phyloP scores from a whole-genome alignment of 2,113 vertebrate genomes.

The Scomber colias region DNA sequence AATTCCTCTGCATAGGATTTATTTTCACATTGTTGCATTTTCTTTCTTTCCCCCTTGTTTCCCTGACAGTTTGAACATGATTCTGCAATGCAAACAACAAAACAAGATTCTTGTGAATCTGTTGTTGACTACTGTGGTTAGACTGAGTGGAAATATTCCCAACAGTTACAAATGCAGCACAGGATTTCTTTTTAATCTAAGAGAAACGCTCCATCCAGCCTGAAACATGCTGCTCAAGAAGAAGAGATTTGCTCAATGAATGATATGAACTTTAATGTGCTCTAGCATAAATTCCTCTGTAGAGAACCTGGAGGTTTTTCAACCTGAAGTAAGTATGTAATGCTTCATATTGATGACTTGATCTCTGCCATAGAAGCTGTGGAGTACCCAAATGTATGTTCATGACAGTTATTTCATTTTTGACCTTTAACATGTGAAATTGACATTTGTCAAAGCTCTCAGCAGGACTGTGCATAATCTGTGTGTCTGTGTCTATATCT shows the following conservation, averaged over 20 bases:
- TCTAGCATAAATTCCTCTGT: slow-evolving; percentile 21
- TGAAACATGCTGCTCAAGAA: slow-evolving; percentile 3
- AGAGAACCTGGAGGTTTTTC: slow-evolving; percentile 36
- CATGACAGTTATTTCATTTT: slow-evolving; percentile 49
- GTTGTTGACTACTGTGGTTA: background rate
- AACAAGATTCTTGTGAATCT: background rate
- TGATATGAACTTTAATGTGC: slow-evolving; percentile 25
- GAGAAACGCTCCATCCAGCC: slow-evolving; percentile 2
- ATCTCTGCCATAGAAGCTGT: background rate
- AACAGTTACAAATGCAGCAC: background rate
- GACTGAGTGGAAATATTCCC: too few relatives aligned
- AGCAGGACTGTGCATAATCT: slow-evolving; percentile 68
- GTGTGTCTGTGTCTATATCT: slow-evolving; percentile 31
- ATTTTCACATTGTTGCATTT: background rate
- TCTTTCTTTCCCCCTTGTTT: background rate
- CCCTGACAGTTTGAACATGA: background rate
- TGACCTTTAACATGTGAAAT: slow-evolving; percentile 77
- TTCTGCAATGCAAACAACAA: background rate
- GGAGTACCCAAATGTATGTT: slow-evolving; percentile 43
- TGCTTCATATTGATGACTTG: slow-evolving; percentile 35
- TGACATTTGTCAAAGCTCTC: slow-evolving; percentile 63
- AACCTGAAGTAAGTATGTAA: slow-evolving; percentile 46
- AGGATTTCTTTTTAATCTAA: background rate
- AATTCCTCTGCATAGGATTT: background rate
- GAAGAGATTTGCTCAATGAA: slow-evolving; percentile 8